A percentile compares a stretch with the other conserved stretches of the same genome.
Conservation (phyloP, 2,888 invertebrate species). For the Sinohyriopsis cumingii region DNA sequence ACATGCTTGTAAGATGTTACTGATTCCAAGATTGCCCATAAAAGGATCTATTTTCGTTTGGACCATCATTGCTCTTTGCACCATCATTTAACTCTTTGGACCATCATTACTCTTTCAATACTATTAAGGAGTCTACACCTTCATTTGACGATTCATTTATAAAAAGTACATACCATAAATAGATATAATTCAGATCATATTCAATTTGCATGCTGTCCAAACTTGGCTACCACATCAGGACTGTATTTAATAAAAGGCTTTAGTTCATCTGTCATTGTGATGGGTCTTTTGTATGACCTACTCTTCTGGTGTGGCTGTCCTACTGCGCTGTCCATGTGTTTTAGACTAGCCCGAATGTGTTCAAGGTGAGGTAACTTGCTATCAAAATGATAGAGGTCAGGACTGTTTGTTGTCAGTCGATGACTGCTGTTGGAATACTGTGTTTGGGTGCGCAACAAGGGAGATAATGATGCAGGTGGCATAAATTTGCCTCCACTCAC, state of each 20-base stretch:
- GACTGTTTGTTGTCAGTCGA: constrained; percentile 56
- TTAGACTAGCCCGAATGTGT: constrained; percentile 55
- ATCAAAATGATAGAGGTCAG: constrained; percentile 46
- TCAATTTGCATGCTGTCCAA: constrained; percentile 26
- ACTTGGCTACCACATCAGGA: constrained; percentile 52
- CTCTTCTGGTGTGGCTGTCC: constrained; percentile 15
- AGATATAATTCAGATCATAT: too few species aligned
- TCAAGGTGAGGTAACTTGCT: constrained; percentile 59
- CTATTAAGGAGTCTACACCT: too few species aligned
- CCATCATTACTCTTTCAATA: too few species aligned
- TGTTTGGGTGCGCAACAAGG: constrained; percentile 58
- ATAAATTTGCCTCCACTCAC: constrained; percentile 59
- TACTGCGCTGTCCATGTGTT: constrained; percentile 46
- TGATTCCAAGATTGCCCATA: too few species aligned
- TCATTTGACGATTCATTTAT: too few species aligned
- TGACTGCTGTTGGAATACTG: constrained; percentile 62
- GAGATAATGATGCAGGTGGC: constrained; percentile 48
- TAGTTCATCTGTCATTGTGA: constrained; percentile 47
- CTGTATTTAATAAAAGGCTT: constrained; percentile 63
- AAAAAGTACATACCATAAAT: too few species aligned
- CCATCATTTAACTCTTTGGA: too few species aligned
- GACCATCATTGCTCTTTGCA: too few species aligned
- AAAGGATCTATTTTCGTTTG: too few species aligned
- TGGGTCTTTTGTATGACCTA: constrained; percentile 28
- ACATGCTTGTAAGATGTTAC: too few species aligned